phyloP scores from a whole-genome alignment of 2,113 vertebrate species.

The Marmota monax region DNA sequence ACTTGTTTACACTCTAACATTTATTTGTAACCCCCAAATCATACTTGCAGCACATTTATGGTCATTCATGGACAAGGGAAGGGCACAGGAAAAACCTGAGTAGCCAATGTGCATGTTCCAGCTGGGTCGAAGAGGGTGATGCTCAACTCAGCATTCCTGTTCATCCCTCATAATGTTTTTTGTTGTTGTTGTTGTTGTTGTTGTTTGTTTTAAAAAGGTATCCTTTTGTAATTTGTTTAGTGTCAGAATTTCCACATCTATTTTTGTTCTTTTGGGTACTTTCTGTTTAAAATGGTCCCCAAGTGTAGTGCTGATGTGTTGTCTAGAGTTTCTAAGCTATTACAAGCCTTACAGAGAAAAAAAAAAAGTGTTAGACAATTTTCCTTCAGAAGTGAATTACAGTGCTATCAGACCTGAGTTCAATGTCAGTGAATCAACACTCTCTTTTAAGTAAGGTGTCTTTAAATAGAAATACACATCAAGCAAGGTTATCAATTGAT shows the following conservation, averaged over 20 bases:
- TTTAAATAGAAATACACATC: slow-evolving; percentile 1
- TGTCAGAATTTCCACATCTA: not conserved
- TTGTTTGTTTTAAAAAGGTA: not conserved
- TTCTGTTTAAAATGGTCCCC: not conserved
- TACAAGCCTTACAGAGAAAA: not conserved
- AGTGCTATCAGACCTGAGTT: not conserved
- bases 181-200: too few species aligned
- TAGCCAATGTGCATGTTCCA: not conserved
- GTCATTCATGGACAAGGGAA: not conserved
- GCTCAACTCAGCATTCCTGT: not conserved
- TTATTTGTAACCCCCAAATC: not conserved
- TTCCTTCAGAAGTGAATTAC: not conserved
- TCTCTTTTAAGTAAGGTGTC: not conserved
- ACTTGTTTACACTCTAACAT: not conserved
- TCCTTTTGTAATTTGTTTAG: not conserved
- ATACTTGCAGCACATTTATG: not conserved
- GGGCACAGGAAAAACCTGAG: not conserved
- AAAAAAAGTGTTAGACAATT: not conserved
- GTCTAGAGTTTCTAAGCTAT: not conserved
- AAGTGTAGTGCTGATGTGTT: not conserved
- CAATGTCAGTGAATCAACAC: not conserved
- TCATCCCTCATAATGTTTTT: not conserved
- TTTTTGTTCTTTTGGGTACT: not conserved
- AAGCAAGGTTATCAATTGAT: not conserved
- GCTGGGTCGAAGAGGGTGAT: not conserved